Evolutionary conservation across 1,140 invertebrate genomes (phyloP), one percentile per base, ranked within the genome.

Genomic region (Temnothorax nylanderi): DNA sequence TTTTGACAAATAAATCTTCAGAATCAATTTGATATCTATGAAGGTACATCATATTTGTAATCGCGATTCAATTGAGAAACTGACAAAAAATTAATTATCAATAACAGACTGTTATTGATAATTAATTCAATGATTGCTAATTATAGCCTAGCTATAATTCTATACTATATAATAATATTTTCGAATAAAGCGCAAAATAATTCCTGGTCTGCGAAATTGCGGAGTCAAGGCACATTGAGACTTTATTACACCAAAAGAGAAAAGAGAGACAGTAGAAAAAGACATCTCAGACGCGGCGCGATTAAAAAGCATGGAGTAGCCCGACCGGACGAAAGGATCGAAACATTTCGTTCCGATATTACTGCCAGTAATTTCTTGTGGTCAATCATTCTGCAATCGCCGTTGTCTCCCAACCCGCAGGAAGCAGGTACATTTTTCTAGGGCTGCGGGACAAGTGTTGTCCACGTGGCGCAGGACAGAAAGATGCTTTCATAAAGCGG

Each of bases 401-500:
- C 21, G 49, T 62, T 18, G 26, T 65, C n/a, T 54, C 49, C 18
- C 37, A 26, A 54, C 49, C 44, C 37, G 18, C 26, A 6, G 5
- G 41, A 64, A 51, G 13, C 67, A 41, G 26, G 47, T 41, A 85
- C 62, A 49, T 77, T 65, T 65, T 65, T 65, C 72, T 41, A n/a
- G 11, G 47, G 16, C 11, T n/a, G 72, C 84, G 60, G 81, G 37
- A 85, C 74, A 77, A 76, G 60, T 85, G 18, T 85, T 76, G 81
- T 85, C 84, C 74, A 34, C 37, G 41, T 41, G 54, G 26, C 54
- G 21, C 26, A 26, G 51, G 37, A 58, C 71, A 62, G 64, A 89
- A 80, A 85, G 67, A 88, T 89, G 81, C 88, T 89, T 88, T 88
- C 88, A 89, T 88, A 88, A 88, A 89, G 75, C 58, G 67, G 69